Conservation (phyloP, 2,113 vertebrate genomes). For the Triplophysa tibetana region DNA sequence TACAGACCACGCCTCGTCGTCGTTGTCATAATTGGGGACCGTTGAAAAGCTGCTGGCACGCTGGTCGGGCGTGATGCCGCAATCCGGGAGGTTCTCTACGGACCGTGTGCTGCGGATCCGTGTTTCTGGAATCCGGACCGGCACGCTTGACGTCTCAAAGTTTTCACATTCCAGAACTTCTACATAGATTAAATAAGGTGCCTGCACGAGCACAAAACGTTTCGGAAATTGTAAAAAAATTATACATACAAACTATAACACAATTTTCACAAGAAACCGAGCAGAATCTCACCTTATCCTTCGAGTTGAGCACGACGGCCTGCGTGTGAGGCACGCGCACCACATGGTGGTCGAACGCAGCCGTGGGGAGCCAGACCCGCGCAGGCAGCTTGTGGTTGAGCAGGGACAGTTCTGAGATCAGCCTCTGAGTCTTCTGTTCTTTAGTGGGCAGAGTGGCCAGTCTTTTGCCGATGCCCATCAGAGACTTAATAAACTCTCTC, state of each 20-base stretch:
- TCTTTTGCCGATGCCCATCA: constrained; percentile 92
- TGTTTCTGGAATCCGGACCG: constrained; percentile 89
- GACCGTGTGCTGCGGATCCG: constrained; percentile 93
- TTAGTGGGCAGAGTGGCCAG: constrained; percentile 93
- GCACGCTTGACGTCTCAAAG: constrained; percentile 89
- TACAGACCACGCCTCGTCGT: constrained; percentile 94
- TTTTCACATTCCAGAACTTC: constrained; percentile 96
- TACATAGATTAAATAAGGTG: constrained; percentile 94
- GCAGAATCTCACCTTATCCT: constrained; percentile 83
- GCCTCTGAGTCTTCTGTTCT: constrained; percentile 92
- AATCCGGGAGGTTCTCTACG: constrained; percentile 92
- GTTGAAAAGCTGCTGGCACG: constrained; percentile 85
- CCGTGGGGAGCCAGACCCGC: constrained; percentile 90
- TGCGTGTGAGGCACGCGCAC: constrained; percentile 92
- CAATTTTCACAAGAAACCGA: neutral
- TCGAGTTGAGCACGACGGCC: constrained; percentile 94
- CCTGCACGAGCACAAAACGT: constrained; percentile 66
- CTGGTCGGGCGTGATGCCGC: constrained; percentile 84
- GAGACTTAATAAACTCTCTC: constrained; percentile 92
- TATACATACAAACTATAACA: too few relatives aligned
- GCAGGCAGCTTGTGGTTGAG: constrained; percentile 96
- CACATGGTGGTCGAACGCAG: constrained; percentile 89
- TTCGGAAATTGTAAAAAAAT: neutral
- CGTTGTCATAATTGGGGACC: constrained; percentile 93
- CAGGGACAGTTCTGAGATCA: constrained; percentile 91